Percentiles rank a stretch among this genome's conserved stretches.
Evolutionary conservation across 2,888 invertebrate genomes (phyloP).

Genomic region (Nymphalis polychloros): DNA sequence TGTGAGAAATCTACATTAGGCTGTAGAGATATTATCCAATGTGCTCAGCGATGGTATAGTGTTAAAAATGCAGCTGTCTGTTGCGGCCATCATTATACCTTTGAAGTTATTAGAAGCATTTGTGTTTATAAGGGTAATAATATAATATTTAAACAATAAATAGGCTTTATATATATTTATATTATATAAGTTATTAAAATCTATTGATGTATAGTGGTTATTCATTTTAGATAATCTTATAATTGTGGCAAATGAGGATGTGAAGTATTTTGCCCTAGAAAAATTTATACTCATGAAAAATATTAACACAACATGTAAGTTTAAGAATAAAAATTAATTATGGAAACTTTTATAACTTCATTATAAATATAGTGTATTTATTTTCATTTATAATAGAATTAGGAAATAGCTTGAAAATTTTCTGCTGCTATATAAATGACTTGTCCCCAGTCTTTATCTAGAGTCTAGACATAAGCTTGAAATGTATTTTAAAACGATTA

Average conservation of each 20-base stretch:
- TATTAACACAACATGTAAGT: conserved; percentile 39
- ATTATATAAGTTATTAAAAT: not conserved
- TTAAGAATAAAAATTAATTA: conserved; percentile 2
- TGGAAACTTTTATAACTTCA: no score
- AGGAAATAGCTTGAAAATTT: no score
- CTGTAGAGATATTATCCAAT: conserved; percentile 44
- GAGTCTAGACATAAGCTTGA: no score
- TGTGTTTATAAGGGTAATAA: conserved; percentile 53
- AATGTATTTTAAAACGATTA: no score
- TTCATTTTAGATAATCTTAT: conserved; percentile 42
- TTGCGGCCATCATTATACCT: conserved; percentile 30
- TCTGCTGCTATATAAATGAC: no score
- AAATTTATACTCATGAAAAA: conserved; percentile 31
- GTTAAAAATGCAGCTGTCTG: conserved; percentile 39
- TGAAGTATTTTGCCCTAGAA: conserved; percentile 46
- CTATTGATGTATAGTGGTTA: not conserved
- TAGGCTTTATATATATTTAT: not conserved
- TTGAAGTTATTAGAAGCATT: conserved; percentile 42
- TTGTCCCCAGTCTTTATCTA: no score
- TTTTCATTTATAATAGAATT: no score
- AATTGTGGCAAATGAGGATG: conserved; percentile 38
- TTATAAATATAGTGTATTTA: no score
- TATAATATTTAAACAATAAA: not conserved
- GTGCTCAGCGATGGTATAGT: conserved; percentile 51
- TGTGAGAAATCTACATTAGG: conserved; percentile 46